Percentiles rank a stretch among this genome's conserved stretches.
phyloP scores from a whole-genome alignment of 2,888 invertebrate genomes.

The Hartigia nigra region DNA sequence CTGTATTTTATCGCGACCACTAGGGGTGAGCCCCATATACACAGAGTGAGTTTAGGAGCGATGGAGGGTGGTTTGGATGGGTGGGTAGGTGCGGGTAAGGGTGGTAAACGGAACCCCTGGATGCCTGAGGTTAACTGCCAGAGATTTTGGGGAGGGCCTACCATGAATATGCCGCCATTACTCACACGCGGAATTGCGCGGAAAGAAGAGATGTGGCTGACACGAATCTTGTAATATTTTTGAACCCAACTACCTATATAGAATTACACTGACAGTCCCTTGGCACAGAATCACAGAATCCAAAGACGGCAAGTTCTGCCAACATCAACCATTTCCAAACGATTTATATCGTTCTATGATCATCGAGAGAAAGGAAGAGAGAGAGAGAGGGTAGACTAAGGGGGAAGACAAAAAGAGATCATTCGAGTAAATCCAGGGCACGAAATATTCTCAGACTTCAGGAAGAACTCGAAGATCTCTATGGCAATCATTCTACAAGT shows the following conservation, averaged over 20 bases:
- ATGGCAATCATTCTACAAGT: not conserved
- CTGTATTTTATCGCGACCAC: slow-evolving; percentile 47
- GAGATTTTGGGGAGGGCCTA: slow-evolving; percentile 40
- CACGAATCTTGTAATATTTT: slow-evolving; percentile 45
- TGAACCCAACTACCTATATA: not conserved
- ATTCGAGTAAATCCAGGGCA: not conserved
- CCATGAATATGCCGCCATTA: slow-evolving; percentile 51
- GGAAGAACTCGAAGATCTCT: not conserved
- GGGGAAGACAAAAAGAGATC: not conserved
- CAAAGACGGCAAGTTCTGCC: not conserved
- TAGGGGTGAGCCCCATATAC: slow-evolving; percentile 15
- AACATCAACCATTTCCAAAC: not conserved
- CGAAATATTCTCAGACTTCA: not conserved
- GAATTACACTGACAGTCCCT: not conserved
- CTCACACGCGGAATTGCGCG: slow-evolving; percentile 48
- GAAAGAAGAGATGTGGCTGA: slow-evolving; percentile 46
- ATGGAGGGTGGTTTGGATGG: not conserved
- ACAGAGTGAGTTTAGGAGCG: not conserved
- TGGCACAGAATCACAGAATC: not conserved
- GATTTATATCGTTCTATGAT: not conserved
- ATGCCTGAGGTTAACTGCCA: slow-evolving; percentile 53
- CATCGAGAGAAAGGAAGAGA: not conserved
- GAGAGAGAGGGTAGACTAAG: not conserved
- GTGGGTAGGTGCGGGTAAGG: not conserved
- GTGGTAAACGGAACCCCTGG: slow-evolving; percentile 11